Conservation (phyloP, 1,140 invertebrate species). For the Antheraea mylitta region DNA sequence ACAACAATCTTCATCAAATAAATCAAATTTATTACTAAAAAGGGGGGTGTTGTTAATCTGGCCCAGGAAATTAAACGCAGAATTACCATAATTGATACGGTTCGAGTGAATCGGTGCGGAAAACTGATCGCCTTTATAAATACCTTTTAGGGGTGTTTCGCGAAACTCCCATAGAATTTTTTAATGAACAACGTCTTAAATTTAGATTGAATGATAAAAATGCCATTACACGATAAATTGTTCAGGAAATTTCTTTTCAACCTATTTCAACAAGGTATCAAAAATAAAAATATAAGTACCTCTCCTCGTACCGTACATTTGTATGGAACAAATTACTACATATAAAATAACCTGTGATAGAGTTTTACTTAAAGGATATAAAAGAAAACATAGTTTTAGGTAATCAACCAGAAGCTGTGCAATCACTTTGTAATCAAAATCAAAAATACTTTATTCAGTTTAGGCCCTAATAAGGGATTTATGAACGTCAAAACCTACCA, state of each 20-base stretch:
- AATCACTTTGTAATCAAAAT: too few species aligned
- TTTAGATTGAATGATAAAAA: constrained; percentile 37
- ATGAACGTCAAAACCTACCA: too few species aligned
- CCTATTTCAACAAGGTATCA: neutral
- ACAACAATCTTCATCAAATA: constrained; percentile 50
- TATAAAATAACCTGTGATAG: too few species aligned
- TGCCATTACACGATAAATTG: constrained; percentile 21
- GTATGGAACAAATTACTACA: too few species aligned
- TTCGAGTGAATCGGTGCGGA: constrained; percentile 64
- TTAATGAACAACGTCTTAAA: constrained; percentile 43
- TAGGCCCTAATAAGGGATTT: too few species aligned
- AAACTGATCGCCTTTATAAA: constrained; percentile 65
- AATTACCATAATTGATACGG: constrained; percentile 77
- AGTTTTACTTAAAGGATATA: too few species aligned
- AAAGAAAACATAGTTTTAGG: too few species aligned
- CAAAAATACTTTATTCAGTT: too few species aligned
- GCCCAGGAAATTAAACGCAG: constrained; percentile 72
- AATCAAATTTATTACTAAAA: constrained; percentile 68
- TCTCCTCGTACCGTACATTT: too few species aligned
- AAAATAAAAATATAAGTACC: too few species aligned
- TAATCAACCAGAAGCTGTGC: too few species aligned
- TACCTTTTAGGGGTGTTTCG: constrained; percentile 39
- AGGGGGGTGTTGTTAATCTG: constrained; percentile 60
- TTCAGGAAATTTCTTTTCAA: constrained; percentile 1
- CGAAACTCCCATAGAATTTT: constrained; percentile 42